Base-by-base conservation (phyloP, 2,797 vertebrate genomes). In the Ctenosaura bakeri region DNA sequence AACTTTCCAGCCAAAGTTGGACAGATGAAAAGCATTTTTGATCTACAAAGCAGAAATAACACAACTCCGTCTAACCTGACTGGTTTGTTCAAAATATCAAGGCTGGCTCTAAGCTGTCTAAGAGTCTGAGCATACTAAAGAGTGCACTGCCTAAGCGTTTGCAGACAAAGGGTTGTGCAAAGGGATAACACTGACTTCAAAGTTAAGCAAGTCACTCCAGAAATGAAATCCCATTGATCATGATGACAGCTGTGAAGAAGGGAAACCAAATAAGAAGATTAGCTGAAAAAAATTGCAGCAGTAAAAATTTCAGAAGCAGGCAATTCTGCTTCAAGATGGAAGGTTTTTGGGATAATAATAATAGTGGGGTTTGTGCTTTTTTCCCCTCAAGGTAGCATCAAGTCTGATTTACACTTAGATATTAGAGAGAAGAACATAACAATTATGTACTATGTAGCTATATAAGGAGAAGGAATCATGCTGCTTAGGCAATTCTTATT, bases 181-280 rank as follows among this genome's bases (percentile, higher is more conserved):
- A 93, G n/a, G 92, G 86, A 91, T 94, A 94, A 94, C 86, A 91
- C 42, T 93, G 93, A 94, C 91, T 96, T 94, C 95, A 95, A 92
- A 96, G 91, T 93, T 96, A 95, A 94, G 90, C 85, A 90, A 93
- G 92, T 92, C 94, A 83, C 90, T 91, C 76, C 0, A 7, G 93
- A 95, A 95, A 94, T 88, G 86, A 93, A 95, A 96, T 94, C 94
- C 89, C 42, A 83, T 91, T 93, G 88, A 91, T 74, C 92, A 90
- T 87, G 89, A 90, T 0, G 1, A 87, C 95, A 95, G 92, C 89
- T 90, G 93, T 91, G 86, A 35, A 22, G 46, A 12, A 14, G 26
- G 73, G 73, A 90, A 94, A 89, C 88, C 89, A 89, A 91, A 87
- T 94, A 93, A 96, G 91, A 90, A 93, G 95, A 93, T 96, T 93